Percentiles rank a stretch among this genome's conserved stretches.
phyloP scores from a whole-genome alignment of 1,140 invertebrate genomes.

The Leptopilina clavipes region DNA sequence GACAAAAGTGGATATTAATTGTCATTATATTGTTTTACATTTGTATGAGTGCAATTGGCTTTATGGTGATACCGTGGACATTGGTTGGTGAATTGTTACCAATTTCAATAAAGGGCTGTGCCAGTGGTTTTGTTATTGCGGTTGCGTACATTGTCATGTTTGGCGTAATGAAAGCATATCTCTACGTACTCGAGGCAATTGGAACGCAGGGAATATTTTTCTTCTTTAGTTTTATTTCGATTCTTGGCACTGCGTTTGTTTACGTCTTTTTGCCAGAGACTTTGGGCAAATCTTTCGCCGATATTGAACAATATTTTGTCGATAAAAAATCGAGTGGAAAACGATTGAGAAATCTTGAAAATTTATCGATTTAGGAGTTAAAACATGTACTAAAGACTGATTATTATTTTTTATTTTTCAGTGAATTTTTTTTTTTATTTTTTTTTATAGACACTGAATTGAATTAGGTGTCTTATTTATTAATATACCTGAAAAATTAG shows the following conservation, averaged over 20 bases:
- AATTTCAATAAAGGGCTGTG: constrained; percentile 74
- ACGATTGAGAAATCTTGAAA: too few relatives aligned
- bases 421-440: too few relatives aligned
- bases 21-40: constrained; percentile 75
- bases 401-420: too few relatives aligned
- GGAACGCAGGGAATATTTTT: constrained; percentile 78
- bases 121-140: constrained; percentile 77
- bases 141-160: constrained; percentile 81
- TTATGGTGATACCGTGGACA: constrained; percentile 80
- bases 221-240: constrained; percentile 78
- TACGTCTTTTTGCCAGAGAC: constrained; percentile 84
- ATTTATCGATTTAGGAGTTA: too few relatives aligned
- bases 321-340: too few relatives aligned
- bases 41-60: constrained; percentile 76
- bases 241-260: constrained; percentile 77
- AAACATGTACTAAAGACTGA: too few relatives aligned
- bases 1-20: constrained; percentile 71
- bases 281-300: constrained; percentile 79
- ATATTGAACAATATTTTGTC: constrained; percentile 74
- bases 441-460: too few relatives aligned
- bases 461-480: too few relatives aligned
- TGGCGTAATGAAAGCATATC: constrained; percentile 79
- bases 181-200: constrained; percentile 73
- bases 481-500: too few relatives aligned
- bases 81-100: constrained; percentile 77